phyloP scores from a whole-genome alignment of 2,888 invertebrate species.

The Phaedon cochleariae region DNA sequence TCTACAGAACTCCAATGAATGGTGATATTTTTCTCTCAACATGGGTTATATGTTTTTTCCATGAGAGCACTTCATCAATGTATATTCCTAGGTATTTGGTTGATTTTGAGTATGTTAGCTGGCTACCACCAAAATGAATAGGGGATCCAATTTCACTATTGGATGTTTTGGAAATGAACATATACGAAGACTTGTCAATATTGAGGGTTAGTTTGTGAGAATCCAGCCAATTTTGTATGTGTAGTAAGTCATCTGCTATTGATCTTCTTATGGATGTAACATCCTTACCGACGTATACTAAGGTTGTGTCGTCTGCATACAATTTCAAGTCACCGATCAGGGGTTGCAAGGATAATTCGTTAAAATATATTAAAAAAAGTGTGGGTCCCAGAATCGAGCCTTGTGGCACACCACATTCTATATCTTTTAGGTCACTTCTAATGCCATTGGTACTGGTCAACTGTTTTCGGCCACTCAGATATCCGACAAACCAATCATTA shows the following conservation, averaged over 20 bases:
- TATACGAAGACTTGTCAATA: slow-evolving; percentile 1
- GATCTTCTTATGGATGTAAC: background rate
- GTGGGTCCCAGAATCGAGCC: background rate
- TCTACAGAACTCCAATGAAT: background rate
- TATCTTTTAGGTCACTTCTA: background rate
- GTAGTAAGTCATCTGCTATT: slow-evolving; percentile 1
- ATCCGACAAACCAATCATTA: background rate
- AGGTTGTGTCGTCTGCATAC: slow-evolving; percentile 1
- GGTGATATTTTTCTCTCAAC: background rate
- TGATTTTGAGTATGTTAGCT: background rate
- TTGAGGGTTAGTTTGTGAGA: slow-evolving; percentile 1
- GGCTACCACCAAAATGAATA: background rate
- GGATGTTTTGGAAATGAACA: slow-evolving; percentile 1
- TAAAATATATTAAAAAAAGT: background rate
- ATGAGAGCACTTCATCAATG: background rate
- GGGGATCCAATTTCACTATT: background rate
- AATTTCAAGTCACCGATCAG: background rate
- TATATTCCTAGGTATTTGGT: background rate
- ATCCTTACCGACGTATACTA: background rate
- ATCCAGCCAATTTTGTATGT: background rate
- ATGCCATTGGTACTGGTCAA: background rate
- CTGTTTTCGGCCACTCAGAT: background rate
- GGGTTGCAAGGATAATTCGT: background rate
- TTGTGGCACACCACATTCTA: background rate
- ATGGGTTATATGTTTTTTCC: background rate